Base-by-base conservation (phyloP, 2,113 vertebrate species). In the Sardina pilchardus region DNA sequence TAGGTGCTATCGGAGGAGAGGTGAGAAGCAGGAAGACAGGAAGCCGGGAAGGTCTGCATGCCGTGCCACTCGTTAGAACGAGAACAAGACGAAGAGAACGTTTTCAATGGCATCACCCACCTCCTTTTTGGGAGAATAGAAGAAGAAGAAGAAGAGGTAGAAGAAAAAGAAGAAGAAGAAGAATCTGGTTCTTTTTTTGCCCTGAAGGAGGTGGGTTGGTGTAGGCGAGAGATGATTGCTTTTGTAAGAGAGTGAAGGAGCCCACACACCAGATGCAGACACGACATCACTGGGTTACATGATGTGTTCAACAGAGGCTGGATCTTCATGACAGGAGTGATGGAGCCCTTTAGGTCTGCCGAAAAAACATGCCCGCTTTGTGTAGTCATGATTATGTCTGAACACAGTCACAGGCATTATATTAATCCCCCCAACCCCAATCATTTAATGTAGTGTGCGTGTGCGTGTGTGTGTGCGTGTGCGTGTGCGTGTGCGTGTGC, bases 1-100 rank as follows among this genome's bases (percentile, higher is more conserved):
- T 94, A 92, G 88, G 36, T 39, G 85, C 81, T 75, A 48, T 19
- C 36, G 26, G 67, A 84, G 89, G 86, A 82, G 87, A 91, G 90
- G 88, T 90, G 85, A 88, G 89, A 67, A 88, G 89, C 26, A 56
- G 47, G 24, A 83, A 36, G 75, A 82, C 75, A 75, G 78, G 82
- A 53, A 88, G 42, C 82, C 84, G 21, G 56, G 86, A 80, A 81
- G 86, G 63, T 71, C n/a, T 71, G 63, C 63, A n/a, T 30, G 26
- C 63, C 21, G n/a, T 71, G 63, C 63, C 14, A 26, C 63, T 71
- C 63, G 16, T 71, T 71, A 71, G 63, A 71, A 71, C 34, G 63
- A 71, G 63, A 71, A 71, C n/a, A 71, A 71, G 63, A 71, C 10
- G 63, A 71, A 71, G 63, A 14, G 7, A 71, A 71, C 59, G 10